Percentiles rank a stretch among this genome's conserved stretches.
These are phyloP conservation scores for Brachystomella parvula DNA, from an alignment of 1,140 invertebrate genomes.

Conservation along the genomic window DNA sequence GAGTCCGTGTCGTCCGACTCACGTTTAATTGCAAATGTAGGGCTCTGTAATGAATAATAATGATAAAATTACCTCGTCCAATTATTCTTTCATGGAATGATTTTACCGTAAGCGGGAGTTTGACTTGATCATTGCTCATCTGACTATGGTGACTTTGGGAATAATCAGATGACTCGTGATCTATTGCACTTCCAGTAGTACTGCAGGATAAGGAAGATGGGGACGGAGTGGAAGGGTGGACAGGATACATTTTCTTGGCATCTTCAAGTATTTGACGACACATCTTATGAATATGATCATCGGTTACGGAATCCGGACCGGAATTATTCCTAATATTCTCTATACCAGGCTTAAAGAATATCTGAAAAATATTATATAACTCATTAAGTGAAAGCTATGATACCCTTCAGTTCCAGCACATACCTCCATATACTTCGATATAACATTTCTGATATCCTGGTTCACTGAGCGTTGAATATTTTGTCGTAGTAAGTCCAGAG, in stretches of 20 bases:
- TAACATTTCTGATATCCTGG: conserved; percentile 64
- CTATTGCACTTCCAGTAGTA: conserved; percentile 33
- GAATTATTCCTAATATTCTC: conserved; percentile 66
- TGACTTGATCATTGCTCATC: conserved; percentile 25
- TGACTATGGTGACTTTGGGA: conserved; percentile 17
- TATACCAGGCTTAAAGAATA: conserved; percentile 69
- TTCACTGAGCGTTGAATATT: conserved; percentile 67
- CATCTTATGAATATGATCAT: conserved; percentile 64
- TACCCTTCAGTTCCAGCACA: conserved; percentile 34
- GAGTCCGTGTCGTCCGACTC: conserved; percentile 49
- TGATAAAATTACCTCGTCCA: too few species aligned
- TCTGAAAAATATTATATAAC: conserved; percentile 46
- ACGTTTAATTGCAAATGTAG: conserved; percentile 49
- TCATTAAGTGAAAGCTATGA: not conserved
- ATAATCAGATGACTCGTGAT: conserved; percentile 22
- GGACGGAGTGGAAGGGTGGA: conserved; percentile 28
- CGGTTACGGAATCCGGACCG: conserved; percentile 61
- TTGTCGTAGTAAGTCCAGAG: conserved; percentile 59
- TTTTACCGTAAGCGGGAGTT: conserved; percentile 32
- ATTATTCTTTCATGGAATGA: not conserved
- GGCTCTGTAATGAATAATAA: conserved; percentile 44
- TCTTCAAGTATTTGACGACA: conserved; percentile 70
- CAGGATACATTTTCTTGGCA: conserved; percentile 59
- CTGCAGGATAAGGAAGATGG: conserved; percentile 24
- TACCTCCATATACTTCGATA: conserved; percentile 66